Evolutionary conservation across 2,797 vertebrate species (phyloP).

Genomic region (Serranus cabrilla): DNA sequence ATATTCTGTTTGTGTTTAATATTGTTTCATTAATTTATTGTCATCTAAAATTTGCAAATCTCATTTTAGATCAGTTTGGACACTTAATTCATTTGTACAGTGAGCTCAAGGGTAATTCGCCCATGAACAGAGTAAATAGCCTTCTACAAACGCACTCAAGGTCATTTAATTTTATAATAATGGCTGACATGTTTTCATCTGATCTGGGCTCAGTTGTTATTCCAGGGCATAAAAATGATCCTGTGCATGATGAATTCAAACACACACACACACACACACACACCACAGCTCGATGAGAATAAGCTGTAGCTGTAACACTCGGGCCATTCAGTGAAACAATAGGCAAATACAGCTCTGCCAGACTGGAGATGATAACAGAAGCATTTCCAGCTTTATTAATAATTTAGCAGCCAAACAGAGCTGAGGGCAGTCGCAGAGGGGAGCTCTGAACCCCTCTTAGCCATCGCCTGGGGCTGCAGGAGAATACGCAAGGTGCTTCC

Average conservation of each 20-base stretch:
- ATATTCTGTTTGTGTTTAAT: not conserved
- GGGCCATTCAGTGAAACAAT: slow-evolving; percentile 64
- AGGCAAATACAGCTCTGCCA: slow-evolving; percentile 66
- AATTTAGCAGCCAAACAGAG: slow-evolving; percentile 83
- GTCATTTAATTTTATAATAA: slow-evolving; percentile 30
- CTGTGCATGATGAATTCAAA: slow-evolving; percentile 38
- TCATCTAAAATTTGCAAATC: slow-evolving; percentile 1
- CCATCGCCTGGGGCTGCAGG: slow-evolving; percentile 66
- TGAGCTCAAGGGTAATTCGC: not conserved
- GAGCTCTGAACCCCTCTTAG: slow-evolving; percentile 74
- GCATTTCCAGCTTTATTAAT: slow-evolving; percentile 82
- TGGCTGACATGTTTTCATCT: slow-evolving; percentile 16
- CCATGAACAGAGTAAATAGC: slow-evolving; percentile 6
- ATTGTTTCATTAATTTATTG: not conserved
- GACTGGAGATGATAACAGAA: slow-evolving; percentile 73
- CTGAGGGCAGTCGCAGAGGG: slow-evolving; percentile 68
- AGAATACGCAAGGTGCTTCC: slow-evolving; percentile 70
- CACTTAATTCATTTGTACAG: slow-evolving; percentile 19
- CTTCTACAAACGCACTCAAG: slow-evolving; percentile 6
- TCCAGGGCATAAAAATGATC: slow-evolving; percentile 13
- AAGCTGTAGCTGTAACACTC: slow-evolving; percentile 37
- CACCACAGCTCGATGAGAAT: slow-evolving; percentile 24
- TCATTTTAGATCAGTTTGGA: not conserved
- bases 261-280: slow-evolving; percentile 19
- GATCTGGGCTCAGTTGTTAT: slow-evolving; percentile 22